phyloP scores from a whole-genome alignment of 2,113 vertebrate species.

The Equus quagga region DNA sequence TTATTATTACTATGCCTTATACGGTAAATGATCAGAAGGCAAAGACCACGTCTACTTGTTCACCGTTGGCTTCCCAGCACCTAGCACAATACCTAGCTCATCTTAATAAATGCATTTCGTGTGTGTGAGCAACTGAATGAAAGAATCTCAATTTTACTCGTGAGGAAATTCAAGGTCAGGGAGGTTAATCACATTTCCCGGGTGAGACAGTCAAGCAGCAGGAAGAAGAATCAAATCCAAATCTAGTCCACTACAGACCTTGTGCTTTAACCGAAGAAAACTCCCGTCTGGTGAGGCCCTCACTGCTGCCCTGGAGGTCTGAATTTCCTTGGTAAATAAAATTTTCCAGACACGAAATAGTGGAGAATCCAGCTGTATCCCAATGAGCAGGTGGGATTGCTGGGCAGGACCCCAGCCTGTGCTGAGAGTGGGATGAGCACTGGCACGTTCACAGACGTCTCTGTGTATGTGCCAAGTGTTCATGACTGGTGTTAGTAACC shows the following conservation, averaged over 20 bases:
- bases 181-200: not conserved
- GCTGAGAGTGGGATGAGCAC: not conserved
- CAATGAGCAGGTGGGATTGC: not conserved
- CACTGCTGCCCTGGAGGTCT: not conserved
- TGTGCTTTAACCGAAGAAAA: not conserved
- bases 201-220: not conserved
- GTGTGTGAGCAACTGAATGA: not conserved
- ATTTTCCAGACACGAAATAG: not conserved
- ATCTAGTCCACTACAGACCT: not conserved
- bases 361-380: not conserved
- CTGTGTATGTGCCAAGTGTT: rapidly evolving
- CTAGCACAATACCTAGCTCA: not conserved
- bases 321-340: not conserved
- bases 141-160: not conserved
- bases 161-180: not conserved
- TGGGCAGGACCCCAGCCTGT: not conserved
- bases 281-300: not conserved
- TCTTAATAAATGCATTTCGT: not conserved
- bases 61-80: not conserved
- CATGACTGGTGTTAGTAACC: not conserved
- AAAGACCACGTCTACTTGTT: not conserved
- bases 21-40: not conserved
- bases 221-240: not conserved
- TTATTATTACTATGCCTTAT: not conserved
- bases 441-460: not conserved